Conservation (phyloP, 92 coral and sea anemone species). For the Blastomussa wellsi region DNA sequence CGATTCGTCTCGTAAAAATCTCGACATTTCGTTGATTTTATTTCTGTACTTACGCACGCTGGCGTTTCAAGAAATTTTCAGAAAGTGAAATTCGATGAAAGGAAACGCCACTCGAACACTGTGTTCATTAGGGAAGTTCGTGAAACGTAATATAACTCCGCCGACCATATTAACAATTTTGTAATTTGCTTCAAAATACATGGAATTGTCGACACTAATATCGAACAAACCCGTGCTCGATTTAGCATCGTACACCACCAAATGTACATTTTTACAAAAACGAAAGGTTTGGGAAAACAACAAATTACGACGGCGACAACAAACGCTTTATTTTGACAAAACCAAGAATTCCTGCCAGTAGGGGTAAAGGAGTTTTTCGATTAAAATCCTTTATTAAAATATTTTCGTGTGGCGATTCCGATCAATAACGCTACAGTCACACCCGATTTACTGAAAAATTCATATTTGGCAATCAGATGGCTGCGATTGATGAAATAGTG, state of each 20-base stretch:
- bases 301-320: constrained; percentile 3
- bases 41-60: background rate
- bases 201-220: background rate
- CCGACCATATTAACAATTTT: too few relatives aligned
- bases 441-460: constrained; percentile 37
- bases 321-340: constrained; percentile 3
- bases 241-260: background rate
- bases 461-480: constrained; percentile 16
- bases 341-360: background rate
- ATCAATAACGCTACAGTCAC: constrained; percentile 32
- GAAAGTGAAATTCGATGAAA: background rate
- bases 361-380: constrained; percentile 24
- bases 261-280: background rate
- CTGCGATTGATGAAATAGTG: background rate
- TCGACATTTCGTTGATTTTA: background rate
- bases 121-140: constrained; percentile 8
- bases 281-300: background rate
- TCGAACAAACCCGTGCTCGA: background rate
- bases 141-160: constrained; percentile 1
- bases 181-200: background rate
- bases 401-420: constrained; percentile 12
- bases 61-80: background rate
- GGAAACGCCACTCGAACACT: background rate
- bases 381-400: constrained; percentile 24
- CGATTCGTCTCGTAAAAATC: background rate